Conservation (phyloP, 2,113 vertebrate genomes). For the Lasiurus cinereus region DNA sequence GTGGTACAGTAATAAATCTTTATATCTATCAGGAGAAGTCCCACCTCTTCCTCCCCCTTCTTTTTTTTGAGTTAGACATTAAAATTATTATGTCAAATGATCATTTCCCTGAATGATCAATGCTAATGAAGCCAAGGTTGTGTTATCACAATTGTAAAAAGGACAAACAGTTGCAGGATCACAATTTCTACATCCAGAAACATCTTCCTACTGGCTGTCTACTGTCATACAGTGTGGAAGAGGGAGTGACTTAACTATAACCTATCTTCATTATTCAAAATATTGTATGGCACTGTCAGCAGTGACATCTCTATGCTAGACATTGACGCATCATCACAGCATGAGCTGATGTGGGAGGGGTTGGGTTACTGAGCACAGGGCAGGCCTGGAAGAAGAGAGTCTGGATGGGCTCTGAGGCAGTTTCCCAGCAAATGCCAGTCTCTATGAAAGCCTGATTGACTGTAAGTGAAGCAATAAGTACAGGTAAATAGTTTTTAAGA, state of each 20-base stretch:
- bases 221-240: background rate
- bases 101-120: background rate
- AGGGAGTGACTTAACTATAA: background rate
- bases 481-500: background rate
- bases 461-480: background rate
- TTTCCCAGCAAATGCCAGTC: conserved; percentile 37
- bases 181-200: background rate
- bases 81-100: background rate
- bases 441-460: conserved; percentile 17
- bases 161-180: background rate
- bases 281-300: background rate
- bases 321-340: background rate
- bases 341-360: background rate
- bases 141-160: conserved; percentile 4
- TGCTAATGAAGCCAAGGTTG: background rate
- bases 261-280: conserved; percentile 35
- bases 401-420: background rate
- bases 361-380: background rate
- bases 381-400: background rate
- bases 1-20: background rate
- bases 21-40: background rate
- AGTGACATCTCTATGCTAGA: background rate
- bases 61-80: background rate
- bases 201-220: background rate
- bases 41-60: background rate